These are phyloP conservation scores for Podocnemis expansa DNA, from an alignment of 2,113 vertebrate genomes.

Conservation along the genomic window DNA sequence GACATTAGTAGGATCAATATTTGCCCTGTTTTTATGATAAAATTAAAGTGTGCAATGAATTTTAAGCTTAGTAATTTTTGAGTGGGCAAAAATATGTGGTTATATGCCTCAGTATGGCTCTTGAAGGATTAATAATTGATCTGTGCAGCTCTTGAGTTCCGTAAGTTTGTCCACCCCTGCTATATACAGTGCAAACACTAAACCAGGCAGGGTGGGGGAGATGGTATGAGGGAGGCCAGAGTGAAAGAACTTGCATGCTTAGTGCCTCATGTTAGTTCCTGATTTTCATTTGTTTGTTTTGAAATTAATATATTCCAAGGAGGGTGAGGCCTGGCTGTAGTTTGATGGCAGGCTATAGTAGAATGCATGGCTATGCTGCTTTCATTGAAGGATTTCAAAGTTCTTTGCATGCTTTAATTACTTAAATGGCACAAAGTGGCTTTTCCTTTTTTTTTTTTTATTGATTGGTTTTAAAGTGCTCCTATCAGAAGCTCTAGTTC, in stretches of 20 bases:
- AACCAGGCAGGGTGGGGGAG: background rate
- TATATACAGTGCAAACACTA: background rate
- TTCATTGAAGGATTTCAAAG: background rate
- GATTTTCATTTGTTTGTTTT: background rate
- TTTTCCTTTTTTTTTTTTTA: background rate
- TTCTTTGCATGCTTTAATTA: background rate
- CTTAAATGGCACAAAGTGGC: background rate
- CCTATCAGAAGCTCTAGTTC: background rate
- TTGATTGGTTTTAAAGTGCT: background rate
- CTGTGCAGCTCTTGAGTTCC: too few relatives aligned
- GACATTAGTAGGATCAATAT: too few relatives aligned
- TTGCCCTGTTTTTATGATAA: too few relatives aligned
- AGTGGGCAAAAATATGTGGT: too few relatives aligned
- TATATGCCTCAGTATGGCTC: too few relatives aligned
- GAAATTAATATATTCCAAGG: background rate
- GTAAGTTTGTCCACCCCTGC: too few relatives aligned
- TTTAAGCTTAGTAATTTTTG: too few relatives aligned
- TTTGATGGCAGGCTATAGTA: background rate
- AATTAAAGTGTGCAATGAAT: too few relatives aligned
- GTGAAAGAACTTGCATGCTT: background rate
- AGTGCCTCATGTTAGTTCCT: constrained; percentile 16
- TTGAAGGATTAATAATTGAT: too few relatives aligned
- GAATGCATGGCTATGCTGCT: background rate
- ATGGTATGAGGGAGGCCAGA: background rate
- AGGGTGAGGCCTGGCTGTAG: background rate